These are phyloP conservation scores for Theocolax elegans DNA, from an alignment of 1,140 invertebrate genomes.

Conservation along the genomic window DNA sequence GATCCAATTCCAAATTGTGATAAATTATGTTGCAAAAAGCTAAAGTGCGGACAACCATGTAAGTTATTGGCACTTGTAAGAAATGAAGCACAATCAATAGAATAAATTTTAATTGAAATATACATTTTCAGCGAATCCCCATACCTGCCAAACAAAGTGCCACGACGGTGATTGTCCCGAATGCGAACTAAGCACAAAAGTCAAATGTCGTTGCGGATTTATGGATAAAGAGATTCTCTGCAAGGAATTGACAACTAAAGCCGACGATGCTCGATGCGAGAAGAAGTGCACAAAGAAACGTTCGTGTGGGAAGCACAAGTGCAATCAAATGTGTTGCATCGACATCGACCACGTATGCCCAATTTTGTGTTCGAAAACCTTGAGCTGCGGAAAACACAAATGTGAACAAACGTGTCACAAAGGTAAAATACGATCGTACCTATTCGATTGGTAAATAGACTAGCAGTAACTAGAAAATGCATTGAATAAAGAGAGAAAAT, in stretches of 20 bases:
- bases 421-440: slow-evolving; percentile 69
- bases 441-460: too few relatives aligned
- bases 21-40: slow-evolving; percentile 80
- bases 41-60: slow-evolving; percentile 84
- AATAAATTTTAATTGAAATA: not conserved
- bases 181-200: slow-evolving; percentile 81
- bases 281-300: slow-evolving; percentile 90
- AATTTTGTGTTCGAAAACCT: slow-evolving; percentile 80
- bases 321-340: slow-evolving; percentile 87
- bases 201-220: slow-evolving; percentile 92
- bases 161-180: slow-evolving; percentile 86
- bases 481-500: not conserved
- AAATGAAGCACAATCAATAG: not conserved
- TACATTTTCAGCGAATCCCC: slow-evolving; percentile 68
- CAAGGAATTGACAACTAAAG: slow-evolving; percentile 74
- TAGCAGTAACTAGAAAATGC: too few relatives aligned
- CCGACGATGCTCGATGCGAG: slow-evolving; percentile 83
- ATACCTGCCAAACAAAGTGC: slow-evolving; percentile 80
- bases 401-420: slow-evolving; percentile 91
- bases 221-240: slow-evolving; percentile 87
- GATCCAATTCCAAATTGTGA: slow-evolving; percentile 90
- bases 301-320: slow-evolving; percentile 89
- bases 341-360: slow-evolving; percentile 88
- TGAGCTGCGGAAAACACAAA: slow-evolving; percentile 87
- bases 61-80: slow-evolving; percentile 43